A percentile compares a stretch with the other conserved stretches of the same genome.
Conservation (phyloP, 2,113 vertebrate species). For the Brevimyrus niger region DNA sequence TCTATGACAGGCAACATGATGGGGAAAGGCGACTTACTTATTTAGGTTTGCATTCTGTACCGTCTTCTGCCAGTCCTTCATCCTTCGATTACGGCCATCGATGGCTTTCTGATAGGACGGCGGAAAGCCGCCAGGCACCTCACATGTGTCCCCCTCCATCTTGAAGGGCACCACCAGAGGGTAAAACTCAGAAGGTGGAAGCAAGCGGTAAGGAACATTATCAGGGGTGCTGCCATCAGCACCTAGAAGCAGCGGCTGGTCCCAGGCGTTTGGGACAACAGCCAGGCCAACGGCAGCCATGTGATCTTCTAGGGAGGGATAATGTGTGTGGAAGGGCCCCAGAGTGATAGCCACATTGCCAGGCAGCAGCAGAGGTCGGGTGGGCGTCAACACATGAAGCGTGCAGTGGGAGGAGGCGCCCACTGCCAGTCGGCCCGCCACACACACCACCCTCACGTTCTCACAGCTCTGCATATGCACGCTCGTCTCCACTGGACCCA, state of each 20-base stretch:
- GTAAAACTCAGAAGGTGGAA: constrained; percentile 72
- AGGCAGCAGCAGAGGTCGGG: constrained; percentile 75
- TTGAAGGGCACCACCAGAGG: constrained; percentile 79
- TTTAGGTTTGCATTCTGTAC: constrained; percentile 77
- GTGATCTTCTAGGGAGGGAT: constrained; percentile 90
- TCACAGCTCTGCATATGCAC: constrained; percentile 85
- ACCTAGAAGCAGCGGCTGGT: constrained; percentile 73
- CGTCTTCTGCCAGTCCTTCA: constrained; percentile 79
- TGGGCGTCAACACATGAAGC: constrained; percentile 75
- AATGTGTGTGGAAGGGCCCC: constrained; percentile 86
- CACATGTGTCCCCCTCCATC: constrained; percentile 89
- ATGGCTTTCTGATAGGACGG: constrained; percentile 66
- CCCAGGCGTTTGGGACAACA: constrained; percentile 85
- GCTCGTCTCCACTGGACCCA: constrained; percentile 76
- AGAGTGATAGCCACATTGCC: constrained; percentile 76
- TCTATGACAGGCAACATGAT: neutral
- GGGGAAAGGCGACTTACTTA: constrained; percentile 63
- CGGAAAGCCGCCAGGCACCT: constrained; percentile 82
- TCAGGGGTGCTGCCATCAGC: constrained; percentile 55
- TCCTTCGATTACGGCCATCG: constrained; percentile 64
- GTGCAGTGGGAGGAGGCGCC: constrained; percentile 67
- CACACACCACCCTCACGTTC: constrained; percentile 69
- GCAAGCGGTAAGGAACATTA: constrained; percentile 59
- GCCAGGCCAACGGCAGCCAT: constrained; percentile 89
- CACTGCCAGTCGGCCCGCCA: constrained; percentile 68